Evolutionary conservation across 2,888 invertebrate species (phyloP).

Genomic region (Rhagonycha lutea): DNA sequence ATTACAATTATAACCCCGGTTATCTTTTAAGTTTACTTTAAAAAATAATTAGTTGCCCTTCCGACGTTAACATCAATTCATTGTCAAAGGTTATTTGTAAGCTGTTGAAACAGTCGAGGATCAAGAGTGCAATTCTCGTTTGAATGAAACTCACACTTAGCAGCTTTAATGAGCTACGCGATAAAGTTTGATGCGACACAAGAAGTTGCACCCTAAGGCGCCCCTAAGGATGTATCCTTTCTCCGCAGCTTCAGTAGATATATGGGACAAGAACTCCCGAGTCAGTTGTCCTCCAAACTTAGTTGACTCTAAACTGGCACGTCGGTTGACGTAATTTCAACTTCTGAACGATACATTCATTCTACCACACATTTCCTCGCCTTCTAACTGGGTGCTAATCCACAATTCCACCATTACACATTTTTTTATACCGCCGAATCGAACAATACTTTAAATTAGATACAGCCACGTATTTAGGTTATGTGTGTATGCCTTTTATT

Average conservation of each 20-base stretch:
- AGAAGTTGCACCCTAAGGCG: constrained; percentile 34
- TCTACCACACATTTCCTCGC: background rate
- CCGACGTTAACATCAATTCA: constrained; percentile 31
- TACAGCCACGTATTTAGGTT: background rate
- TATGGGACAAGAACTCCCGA: constrained; percentile 36
- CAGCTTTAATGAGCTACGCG: constrained; percentile 36
- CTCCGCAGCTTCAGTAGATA: constrained; percentile 34
- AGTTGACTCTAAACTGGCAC: constrained; percentile 22
- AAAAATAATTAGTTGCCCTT: constrained; percentile 31
- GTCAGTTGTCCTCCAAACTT: constrained; percentile 37
- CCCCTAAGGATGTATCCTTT: constrained; percentile 34
- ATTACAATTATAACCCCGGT: background rate
- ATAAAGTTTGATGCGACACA: constrained; percentile 30
- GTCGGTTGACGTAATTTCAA: constrained; percentile 23
- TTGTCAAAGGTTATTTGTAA: constrained; percentile 16
- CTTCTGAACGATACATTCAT: constrained; percentile 8
- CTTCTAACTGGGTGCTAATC: background rate
- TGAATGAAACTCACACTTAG: constrained; percentile 28
- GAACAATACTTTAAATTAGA: background rate
- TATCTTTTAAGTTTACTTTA: background rate
- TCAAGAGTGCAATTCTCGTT: constrained; percentile 24
- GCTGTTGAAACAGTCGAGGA: constrained; percentile 9
- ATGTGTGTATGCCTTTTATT: background rate
- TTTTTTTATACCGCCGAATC: background rate
- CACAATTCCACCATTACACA: background rate